Conservation (phyloP, 1,140 invertebrate genomes). For the Caenorhabditis brenneri region DNA sequence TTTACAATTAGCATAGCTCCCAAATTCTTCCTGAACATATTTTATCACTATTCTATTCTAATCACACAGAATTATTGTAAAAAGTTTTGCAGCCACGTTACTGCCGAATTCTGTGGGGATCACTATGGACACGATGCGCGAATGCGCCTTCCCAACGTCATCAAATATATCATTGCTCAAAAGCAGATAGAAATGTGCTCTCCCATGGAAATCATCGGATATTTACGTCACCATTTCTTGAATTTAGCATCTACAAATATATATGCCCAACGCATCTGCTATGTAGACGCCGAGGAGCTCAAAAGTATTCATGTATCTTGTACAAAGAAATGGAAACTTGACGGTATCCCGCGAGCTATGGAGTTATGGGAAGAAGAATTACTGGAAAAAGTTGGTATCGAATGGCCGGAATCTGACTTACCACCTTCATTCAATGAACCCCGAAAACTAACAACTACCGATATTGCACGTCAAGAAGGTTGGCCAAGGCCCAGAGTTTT, state of each 20-base stretch:
- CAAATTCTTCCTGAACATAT: too few relatives aligned
- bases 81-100: conserved; percentile 27
- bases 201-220: conserved; percentile 36
- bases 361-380: conserved; percentile 53
- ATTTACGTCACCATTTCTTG: conserved; percentile 13
- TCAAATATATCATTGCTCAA: conserved; percentile 40
- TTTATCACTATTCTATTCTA: too few relatives aligned
- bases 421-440: background rate
- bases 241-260: background rate
- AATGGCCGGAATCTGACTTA: background rate
- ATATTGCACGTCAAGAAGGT: conserved; percentile 38
- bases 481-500: conserved; percentile 49
- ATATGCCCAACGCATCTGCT: conserved; percentile 42
- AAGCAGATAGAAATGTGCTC: conserved; percentile 28
- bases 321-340: conserved; percentile 30
- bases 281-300: conserved; percentile 44
- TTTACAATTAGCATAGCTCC: too few relatives aligned
- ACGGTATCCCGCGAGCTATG: background rate
- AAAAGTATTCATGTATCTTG: background rate
- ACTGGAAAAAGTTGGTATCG: conserved; percentile 42
- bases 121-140: conserved; percentile 53
- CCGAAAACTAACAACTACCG: background rate
- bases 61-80: background rate
- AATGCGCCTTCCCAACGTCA: conserved; percentile 47
- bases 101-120: conserved; percentile 49